Conservation (phyloP, 2,113 vertebrate species). For the Bathybates hornii region DNA sequence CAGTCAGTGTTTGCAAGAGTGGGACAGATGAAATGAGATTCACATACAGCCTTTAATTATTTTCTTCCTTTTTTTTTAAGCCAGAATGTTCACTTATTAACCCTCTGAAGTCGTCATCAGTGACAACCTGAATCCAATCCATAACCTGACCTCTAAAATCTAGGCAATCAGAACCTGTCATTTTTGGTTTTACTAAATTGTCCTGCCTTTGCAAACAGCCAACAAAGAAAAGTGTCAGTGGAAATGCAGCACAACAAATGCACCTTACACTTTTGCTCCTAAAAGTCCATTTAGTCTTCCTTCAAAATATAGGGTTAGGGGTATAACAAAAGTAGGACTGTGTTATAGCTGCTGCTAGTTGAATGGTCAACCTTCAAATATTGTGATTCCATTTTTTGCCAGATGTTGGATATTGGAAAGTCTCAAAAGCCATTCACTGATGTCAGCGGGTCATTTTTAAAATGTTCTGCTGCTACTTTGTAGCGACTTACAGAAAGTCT, state of each 20-base stretch:
- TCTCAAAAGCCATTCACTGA: fast-evolving
- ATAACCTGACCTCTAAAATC: not conserved
- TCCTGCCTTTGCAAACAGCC: not conserved
- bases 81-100: not conserved
- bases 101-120: not conserved
- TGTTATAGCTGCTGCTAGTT: not conserved
- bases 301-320: not conserved
- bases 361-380: not conserved
- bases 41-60: not conserved
- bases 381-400: not conserved
- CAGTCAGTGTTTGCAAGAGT: not conserved
- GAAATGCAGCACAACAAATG: not conserved
- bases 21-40: not conserved
- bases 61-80: not conserved
- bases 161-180: not conserved
- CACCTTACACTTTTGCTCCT: fast-evolving
- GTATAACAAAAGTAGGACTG: not conserved
- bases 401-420: not conserved
- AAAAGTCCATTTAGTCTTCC: not conserved
- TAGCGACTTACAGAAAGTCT: not conserved
- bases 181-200: not conserved
- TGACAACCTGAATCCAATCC: not conserved
- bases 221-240: not conserved
- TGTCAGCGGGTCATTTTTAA: not conserved
- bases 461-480: not conserved